Evolutionary conservation across 2,797 vertebrate genomes (phyloP).

Genomic region (Megalops cyprinoides): DNA sequence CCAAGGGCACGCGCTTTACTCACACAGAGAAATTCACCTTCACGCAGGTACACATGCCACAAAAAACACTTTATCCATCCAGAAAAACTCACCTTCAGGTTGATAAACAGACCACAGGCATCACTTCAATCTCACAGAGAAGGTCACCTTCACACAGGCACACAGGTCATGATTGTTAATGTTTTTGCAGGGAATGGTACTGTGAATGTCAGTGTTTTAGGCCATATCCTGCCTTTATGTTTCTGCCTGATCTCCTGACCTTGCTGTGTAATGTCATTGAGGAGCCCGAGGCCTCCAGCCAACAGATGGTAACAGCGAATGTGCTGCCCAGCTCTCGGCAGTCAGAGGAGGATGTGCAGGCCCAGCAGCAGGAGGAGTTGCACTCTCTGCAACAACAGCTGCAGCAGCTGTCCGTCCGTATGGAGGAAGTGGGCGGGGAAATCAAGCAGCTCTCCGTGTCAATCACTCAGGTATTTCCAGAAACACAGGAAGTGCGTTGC

Average conservation of each 20-base stretch:
- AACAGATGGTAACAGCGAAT: constrained; percentile 57
- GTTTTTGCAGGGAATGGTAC: too few relatives aligned
- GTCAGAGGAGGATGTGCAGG: constrained; percentile 72
- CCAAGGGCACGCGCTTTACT: constrained; percentile 86
- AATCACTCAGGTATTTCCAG: constrained; percentile 72
- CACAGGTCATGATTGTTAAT: too few relatives aligned
- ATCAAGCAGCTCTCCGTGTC: constrained; percentile 75
- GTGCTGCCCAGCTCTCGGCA: constrained; percentile 56
- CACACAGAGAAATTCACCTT: constrained; percentile 88
- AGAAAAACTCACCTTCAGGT: constrained; percentile 83
- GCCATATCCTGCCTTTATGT: too few relatives aligned
- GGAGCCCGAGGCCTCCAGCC: constrained; percentile 66
- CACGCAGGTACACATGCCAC: constrained; percentile 82
- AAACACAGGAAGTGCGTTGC: background rate
- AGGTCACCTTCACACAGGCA: constrained; percentile 57
- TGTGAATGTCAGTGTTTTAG: too few relatives aligned
- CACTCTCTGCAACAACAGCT: constrained; percentile 71
- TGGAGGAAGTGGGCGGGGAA: constrained; percentile 71
- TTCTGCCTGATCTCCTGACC: background rate
- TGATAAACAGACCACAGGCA: constrained; percentile 84
- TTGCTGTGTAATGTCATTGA: constrained; percentile 39
- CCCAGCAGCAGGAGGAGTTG: constrained; percentile 77
- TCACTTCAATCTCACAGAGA: constrained; percentile 88
- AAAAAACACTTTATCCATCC: constrained; percentile 90
- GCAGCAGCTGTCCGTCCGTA: constrained; percentile 70